These are phyloP conservation scores for Melipona quadrifasciata DNA, from an alignment of 1,140 invertebrate species.

Conservation along the genomic window DNA sequence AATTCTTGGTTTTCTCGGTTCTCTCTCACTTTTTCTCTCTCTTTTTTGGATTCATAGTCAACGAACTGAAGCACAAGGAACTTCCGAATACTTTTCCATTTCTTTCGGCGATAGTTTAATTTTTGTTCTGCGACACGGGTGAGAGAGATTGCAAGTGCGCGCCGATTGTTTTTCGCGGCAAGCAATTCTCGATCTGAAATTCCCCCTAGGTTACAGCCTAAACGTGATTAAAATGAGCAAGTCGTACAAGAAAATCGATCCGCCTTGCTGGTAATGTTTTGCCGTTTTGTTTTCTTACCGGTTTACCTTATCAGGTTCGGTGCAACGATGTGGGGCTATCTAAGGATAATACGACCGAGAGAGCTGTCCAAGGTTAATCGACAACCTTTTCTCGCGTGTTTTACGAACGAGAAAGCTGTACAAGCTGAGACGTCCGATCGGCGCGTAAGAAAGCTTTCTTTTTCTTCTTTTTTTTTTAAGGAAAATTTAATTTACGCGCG, in stretches of 20 bases:
- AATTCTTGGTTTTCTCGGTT: neutral
- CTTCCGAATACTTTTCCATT: neutral
- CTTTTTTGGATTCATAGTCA: neutral
- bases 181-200: neutral
- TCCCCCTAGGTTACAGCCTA: neutral
- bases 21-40: neutral
- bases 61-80: neutral
- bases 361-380: neutral
- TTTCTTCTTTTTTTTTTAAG: no score
- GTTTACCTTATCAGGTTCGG: neutral
- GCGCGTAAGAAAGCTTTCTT: neutral
- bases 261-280: neutral
- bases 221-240: neutral
- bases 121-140: neutral
- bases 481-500: neutral
- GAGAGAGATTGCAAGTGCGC: neutral
- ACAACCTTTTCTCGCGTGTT: neutral
- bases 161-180: no score
- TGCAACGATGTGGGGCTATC: neutral
- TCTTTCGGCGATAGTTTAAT: neutral
- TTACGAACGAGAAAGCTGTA: neutral
- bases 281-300: conserved; percentile 1
- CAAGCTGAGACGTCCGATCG: neutral
- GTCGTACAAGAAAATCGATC: conserved; percentile 12
- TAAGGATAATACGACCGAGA: neutral